Conservation (phyloP, 53 echinoderm and acorn worm genomes). For the Henricia sp. region DNA sequence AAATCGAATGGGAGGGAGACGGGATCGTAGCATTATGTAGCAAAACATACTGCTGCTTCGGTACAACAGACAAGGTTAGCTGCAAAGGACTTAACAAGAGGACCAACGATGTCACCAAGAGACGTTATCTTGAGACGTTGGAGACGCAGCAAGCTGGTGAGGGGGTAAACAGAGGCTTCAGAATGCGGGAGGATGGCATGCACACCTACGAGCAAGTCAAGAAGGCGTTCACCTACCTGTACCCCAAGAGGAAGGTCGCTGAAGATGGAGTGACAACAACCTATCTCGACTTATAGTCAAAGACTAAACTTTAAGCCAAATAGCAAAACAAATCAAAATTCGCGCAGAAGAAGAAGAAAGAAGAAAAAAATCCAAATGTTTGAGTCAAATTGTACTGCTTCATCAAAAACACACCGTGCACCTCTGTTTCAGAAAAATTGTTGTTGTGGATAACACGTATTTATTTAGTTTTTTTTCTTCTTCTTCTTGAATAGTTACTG, state of each 20-base stretch:
- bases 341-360: not conserved
- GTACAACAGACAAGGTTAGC: slow-evolving; percentile 66
- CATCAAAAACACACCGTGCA: too few relatives aligned
- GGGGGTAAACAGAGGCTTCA: slow-evolving; percentile 9
- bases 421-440: too few relatives aligned
- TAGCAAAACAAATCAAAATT: too few relatives aligned
- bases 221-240: not conserved
- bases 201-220: slow-evolving; percentile 3
- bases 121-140: slow-evolving; percentile 24
- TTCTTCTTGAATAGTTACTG: too few relatives aligned
- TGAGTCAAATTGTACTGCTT: too few relatives aligned
- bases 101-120: slow-evolving; percentile 58
- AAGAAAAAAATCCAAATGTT: not conserved
- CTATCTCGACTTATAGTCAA: slow-evolving; percentile 17
- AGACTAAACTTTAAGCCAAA: too few relatives aligned
- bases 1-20: slow-evolving; percentile 66
- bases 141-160: not conserved
- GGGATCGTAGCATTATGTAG: slow-evolving; percentile 48
- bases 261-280: slow-evolving; percentile 17
- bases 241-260: slow-evolving; percentile 7
- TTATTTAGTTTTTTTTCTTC: too few relatives aligned
- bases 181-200: not conserved
- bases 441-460: too few relatives aligned
- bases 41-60: slow-evolving; percentile 77
- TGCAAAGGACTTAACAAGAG: slow-evolving; percentile 69